Evolutionary conservation across 2,888 invertebrate genomes (phyloP), one percentile per base, ranked within the genome.

Genomic region (Willowsia nigromaculata): DNA sequence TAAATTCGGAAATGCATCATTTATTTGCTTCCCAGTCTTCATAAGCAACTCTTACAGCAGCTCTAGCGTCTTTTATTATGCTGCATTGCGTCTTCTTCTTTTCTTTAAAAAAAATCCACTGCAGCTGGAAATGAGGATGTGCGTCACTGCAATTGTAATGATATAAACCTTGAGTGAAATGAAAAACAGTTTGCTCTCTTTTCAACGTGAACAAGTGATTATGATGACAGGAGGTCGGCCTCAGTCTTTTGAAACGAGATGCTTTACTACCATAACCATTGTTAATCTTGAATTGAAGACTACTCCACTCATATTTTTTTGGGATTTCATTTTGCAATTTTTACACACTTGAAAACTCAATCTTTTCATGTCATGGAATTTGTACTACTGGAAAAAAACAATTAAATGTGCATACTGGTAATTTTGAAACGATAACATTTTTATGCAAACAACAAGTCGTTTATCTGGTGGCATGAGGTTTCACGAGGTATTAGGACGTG

Each of bases 61-160:
- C 13, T 59, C 27, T 30, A 15, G 59, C 27, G 18, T 27, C 37
- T 78, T 50, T 27, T 78, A 22, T 56, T 47, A 0, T 78, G 76
- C 76, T 78, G 76, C 78, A 78, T 78, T 56, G 78, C 30, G 78
- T 78, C 78, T 78, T 27, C 56, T 47, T 65, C 15, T 18, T 15
- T 65, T 33, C 30, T 15, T 43, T 1, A 25, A 71, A 13, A 30
- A 74, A 43, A 47, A 43, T 25, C 7, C 33, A 56, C 76, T 13
- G 53, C 53, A 30, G 33, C 18, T 33, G 53, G 27, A 78, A 33
- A 33, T 53, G 7, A 78, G 78, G 78, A 78, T 53, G 53, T 78
- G 78, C 78, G 78, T 78, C 78, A 78, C 56, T 5, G 27, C 22
- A 25, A 62, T 33, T n/a, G 15, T 62, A 33, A n/a, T 62, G 1